Conservation (phyloP, 1,140 invertebrate species). For the Micrasema minimum region DNA sequence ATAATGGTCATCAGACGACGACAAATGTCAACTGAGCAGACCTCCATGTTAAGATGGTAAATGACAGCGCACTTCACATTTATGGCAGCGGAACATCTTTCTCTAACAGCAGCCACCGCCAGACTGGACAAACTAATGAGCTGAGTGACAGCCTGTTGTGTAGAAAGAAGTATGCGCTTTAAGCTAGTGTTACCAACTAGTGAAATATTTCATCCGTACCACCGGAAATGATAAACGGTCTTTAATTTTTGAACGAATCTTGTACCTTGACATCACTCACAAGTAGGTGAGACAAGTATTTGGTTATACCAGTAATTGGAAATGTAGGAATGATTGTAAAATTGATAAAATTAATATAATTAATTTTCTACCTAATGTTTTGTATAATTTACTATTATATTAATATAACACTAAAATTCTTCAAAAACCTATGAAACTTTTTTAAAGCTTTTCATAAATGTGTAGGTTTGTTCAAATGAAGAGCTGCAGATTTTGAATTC, state of each 20-base stretch:
- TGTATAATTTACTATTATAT: too few species aligned
- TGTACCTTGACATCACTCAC: background rate
- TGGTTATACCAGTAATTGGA: too few species aligned
- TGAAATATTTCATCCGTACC: background rate
- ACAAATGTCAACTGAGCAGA: background rate
- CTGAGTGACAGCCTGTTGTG: background rate
- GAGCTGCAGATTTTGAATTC: constrained; percentile 75
- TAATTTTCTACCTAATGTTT: too few species aligned
- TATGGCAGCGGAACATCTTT: too few species aligned
- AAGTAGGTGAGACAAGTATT: too few species aligned
- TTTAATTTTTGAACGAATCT: background rate
- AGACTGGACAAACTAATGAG: background rate
- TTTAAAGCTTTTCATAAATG: background rate
- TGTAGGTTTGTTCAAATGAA: constrained; percentile 78
- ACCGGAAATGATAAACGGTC: background rate
- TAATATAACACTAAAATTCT: too few species aligned
- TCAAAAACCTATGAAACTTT: too few species aligned
- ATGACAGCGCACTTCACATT: background rate
- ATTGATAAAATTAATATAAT: too few species aligned
- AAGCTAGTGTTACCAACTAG: background rate
- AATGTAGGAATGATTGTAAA: too few species aligned
- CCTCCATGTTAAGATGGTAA: background rate
- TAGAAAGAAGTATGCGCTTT: background rate
- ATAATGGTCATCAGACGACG: background rate
- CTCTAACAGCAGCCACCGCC: background rate